Evolutionary conservation across 2,113 vertebrate genomes (phyloP).

Genomic region (Perca schrenkii): DNA sequence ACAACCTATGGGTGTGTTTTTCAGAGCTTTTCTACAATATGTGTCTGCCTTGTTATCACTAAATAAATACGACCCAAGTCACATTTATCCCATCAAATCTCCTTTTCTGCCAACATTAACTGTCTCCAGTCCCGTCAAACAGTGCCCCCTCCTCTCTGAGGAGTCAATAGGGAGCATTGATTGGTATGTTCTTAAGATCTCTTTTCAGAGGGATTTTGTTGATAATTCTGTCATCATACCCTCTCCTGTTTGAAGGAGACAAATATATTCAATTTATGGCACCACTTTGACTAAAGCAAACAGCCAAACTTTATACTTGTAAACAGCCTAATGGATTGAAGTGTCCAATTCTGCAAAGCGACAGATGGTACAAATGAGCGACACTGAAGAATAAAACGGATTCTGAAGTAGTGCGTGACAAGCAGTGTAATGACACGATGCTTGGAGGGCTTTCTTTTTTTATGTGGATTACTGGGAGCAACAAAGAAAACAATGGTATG

Average conservation of each 20-base stretch:
- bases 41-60: conserved; percentile 19
- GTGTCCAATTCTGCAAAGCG: conserved; percentile 63
- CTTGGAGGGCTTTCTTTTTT: conserved; percentile 67
- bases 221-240: conserved; percentile 60
- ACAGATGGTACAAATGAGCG: conserved; percentile 62
- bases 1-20: too few relatives aligned
- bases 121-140: conserved; percentile 26
- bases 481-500: conserved; percentile 69
- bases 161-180: conserved; percentile 59
- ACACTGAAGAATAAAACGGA: conserved; percentile 58
- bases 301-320: conserved; percentile 58
- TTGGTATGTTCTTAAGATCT: conserved; percentile 47
- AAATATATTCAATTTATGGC: conserved; percentile 69
- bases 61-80: conserved; percentile 15
- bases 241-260: conserved; percentile 60
- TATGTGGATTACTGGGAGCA: conserved; percentile 70
- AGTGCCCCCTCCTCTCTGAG: conserved; percentile 28
- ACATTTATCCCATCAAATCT: conserved; percentile 31
- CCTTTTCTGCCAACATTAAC: conserved; percentile 16
- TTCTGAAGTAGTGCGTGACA: conserved; percentile 68
- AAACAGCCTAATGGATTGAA: conserved; percentile 74
- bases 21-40: neutral
- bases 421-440: conserved; percentile 71
- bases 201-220: conserved; percentile 42
- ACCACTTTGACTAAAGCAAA: conserved; percentile 65